These are phyloP conservation scores for Andrena fulva DNA, from an alignment of 2,888 invertebrate genomes.

Conservation along the genomic window DNA sequence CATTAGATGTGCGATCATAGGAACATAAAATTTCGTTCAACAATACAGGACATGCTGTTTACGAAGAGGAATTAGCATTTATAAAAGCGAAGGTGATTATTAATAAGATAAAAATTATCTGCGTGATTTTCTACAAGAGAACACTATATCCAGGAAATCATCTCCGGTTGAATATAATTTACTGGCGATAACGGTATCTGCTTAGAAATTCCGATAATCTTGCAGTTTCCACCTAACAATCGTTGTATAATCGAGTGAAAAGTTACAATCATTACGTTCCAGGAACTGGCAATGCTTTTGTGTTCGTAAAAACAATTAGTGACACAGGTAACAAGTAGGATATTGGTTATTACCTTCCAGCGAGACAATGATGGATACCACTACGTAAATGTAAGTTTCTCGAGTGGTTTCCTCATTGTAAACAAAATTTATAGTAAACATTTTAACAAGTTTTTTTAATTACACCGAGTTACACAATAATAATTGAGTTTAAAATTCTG, in stretches of 20 bases:
- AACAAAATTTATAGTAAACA: no score
- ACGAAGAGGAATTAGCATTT: background rate
- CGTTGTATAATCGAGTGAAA: background rate
- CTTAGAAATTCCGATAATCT: background rate
- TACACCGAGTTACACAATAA: background rate
- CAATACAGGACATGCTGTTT: background rate
- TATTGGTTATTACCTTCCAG: background rate
- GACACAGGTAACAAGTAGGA: background rate
- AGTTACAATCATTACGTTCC: slow-evolving; percentile 11
- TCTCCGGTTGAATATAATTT: background rate
- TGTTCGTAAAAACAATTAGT: background rate
- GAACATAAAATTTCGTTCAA: background rate
- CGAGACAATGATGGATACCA: background rate
- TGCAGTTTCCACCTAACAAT: background rate
- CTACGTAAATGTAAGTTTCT: background rate
- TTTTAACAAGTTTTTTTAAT: no score
- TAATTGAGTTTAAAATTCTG: background rate
- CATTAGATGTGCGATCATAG: no score
- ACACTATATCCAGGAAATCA: background rate
- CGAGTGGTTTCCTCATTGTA: background rate
- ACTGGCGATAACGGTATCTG: background rate
- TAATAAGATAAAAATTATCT: background rate
- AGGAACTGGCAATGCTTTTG: background rate
- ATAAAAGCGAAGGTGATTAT: background rate
- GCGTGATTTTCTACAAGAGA: background rate